Conservation (phyloP, 2,888 invertebrate species). For the Troides oblongomaculatus region DNA sequence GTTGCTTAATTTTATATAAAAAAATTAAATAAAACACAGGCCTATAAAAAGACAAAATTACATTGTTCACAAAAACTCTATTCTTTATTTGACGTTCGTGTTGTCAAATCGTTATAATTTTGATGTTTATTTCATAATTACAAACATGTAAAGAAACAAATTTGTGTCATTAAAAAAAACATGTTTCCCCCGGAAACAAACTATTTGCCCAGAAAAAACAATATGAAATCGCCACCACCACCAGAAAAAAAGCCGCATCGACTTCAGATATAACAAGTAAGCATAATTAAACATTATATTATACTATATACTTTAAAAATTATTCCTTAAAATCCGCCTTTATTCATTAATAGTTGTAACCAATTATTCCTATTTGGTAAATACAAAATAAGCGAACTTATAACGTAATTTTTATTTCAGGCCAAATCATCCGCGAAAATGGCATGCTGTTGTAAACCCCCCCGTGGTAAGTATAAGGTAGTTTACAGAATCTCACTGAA, state of each 20-base stretch:
- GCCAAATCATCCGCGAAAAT: slow-evolving; percentile 38
- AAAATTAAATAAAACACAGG: slow-evolving; percentile 16
- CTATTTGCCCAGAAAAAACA: slow-evolving; percentile 11
- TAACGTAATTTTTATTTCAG: not conserved
- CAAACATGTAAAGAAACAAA: slow-evolving; percentile 2
- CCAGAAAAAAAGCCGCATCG: not conserved
- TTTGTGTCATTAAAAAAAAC: slow-evolving; percentile 1
- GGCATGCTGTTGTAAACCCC: slow-evolving; percentile 61
- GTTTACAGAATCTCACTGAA: too few relatives aligned
- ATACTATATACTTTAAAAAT: too few relatives aligned
- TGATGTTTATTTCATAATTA: not conserved
- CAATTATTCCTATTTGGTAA: too few relatives aligned
- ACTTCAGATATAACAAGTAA: slow-evolving; percentile 22
- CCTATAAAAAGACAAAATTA: slow-evolving; percentile 7
- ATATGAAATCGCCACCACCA: slow-evolving; percentile 10
- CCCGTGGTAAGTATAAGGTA: slow-evolving; percentile 45
- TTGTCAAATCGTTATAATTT: slow-evolving; percentile 16
- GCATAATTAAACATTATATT: not conserved
- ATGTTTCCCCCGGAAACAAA: slow-evolving; percentile 17
- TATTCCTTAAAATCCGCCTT: too few relatives aligned
- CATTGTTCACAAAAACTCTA: not conserved
- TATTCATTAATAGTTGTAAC: too few relatives aligned
- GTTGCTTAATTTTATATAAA: too few relatives aligned
- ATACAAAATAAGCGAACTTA: too few relatives aligned
- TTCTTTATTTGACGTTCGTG: slow-evolving; percentile 11